A percentile compares a stretch with the other conserved stretches of the same genome.
phyloP scores from a whole-genome alignment of 2,113 vertebrate species.

The Oncorhynchus gorbuscha region DNA sequence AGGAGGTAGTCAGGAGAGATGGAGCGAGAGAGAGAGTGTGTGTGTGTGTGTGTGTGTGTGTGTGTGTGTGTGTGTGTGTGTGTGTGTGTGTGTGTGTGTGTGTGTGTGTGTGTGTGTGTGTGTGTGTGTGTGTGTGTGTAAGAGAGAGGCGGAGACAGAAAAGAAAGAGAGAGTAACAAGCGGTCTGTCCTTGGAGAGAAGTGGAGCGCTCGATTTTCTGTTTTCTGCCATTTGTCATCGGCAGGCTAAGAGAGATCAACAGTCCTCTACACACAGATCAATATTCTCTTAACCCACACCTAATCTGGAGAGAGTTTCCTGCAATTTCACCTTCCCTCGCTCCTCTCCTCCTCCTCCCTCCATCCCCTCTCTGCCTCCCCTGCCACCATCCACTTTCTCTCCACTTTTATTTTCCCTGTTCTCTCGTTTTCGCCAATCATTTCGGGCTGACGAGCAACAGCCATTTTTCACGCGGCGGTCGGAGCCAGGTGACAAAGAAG shows the following conservation, averaged over 20 bases:
- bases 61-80: too few relatives aligned
- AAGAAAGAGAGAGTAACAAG: constrained; percentile 16
- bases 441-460: constrained; percentile 77
- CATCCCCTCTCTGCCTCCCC: neutral
- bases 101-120: too few relatives aligned
- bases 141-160: neutral
- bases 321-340: constrained; percentile 84
- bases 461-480: constrained; percentile 94
- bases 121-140: too few relatives aligned
- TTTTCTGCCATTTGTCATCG: constrained; percentile 96
- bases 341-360: constrained; percentile 9
- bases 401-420: constrained; percentile 53
- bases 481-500: constrained; percentile 88
- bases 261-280: constrained; percentile 96
- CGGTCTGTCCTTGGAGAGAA: constrained; percentile 86
- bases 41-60: too few relatives aligned
- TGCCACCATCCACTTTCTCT: constrained; percentile 23
- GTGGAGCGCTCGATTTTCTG: constrained; percentile 82
- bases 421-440: constrained; percentile 83
- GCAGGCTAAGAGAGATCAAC: constrained; percentile 94
- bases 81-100: too few relatives aligned
- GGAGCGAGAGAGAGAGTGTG: neutral
- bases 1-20: neutral
- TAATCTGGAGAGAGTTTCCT: constrained; percentile 88
- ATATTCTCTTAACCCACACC: constrained; percentile 96